Percentiles rank a stretch among this genome's conserved stretches.
These are phyloP conservation scores for Silurus glanis DNA, from an alignment of 2,113 vertebrate species.

Conservation along the genomic window DNA sequence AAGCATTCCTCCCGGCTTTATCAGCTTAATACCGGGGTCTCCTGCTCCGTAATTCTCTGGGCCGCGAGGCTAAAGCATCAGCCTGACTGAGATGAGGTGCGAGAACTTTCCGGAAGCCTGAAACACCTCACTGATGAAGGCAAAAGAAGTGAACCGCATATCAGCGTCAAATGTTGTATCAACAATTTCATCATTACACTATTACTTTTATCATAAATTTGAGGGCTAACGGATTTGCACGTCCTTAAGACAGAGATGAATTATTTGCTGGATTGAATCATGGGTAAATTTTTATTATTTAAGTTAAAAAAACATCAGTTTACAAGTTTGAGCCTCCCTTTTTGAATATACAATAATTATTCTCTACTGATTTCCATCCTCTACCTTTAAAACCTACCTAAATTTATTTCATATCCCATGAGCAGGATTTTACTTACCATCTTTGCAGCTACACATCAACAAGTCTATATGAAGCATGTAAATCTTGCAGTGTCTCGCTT, in stretches of 20 bases:
- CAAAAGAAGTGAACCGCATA: not conserved
- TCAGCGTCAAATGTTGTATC: not conserved
- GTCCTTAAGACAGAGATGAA: not conserved
- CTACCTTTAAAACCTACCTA: not conserved
- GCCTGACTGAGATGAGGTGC: conserved; percentile 52
- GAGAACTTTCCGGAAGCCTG: conserved; percentile 54
- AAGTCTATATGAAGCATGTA: not conserved
- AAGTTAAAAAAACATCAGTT: not conserved
- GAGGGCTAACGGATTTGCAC: not conserved
- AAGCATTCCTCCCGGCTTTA: conserved; percentile 59
- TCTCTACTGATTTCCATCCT: not conserved
- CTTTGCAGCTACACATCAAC: not conserved
- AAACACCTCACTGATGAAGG: conserved; percentile 48
- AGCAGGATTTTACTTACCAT: not conserved
- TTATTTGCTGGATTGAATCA: not conserved
- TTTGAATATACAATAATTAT: not conserved
- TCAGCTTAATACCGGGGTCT: conserved; percentile 65
- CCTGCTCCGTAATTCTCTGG: conserved; percentile 59
- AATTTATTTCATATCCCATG: not conserved
- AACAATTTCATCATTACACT: not conserved
- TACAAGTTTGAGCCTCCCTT: not conserved
- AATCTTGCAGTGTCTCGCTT: not conserved
- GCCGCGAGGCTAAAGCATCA: conserved; percentile 60
- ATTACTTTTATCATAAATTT: not conserved
- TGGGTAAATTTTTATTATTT: not conserved